phyloP scores from a whole-genome alignment of 2,797 vertebrate genomes.

The Tapera naevia region DNA sequence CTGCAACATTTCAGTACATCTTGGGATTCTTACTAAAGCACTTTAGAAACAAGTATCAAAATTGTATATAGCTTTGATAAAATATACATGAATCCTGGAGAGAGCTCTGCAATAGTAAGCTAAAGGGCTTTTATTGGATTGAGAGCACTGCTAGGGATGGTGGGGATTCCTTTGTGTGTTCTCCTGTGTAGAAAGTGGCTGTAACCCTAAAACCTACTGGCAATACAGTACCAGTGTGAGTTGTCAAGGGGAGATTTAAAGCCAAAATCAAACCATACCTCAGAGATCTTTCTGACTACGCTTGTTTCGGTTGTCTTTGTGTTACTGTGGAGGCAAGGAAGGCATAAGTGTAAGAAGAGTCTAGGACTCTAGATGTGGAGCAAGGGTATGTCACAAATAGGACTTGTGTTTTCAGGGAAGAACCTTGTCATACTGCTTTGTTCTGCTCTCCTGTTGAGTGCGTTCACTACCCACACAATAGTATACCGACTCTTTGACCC shows the following conservation, averaged over 20 bases:
- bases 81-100: slow-evolving; percentile 59
- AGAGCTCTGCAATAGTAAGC: slow-evolving; percentile 38
- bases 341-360: neutral
- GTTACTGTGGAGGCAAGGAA: neutral
- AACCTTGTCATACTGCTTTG: neutral
- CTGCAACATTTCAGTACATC: neutral
- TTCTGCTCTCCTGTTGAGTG: neutral
- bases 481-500: neutral
- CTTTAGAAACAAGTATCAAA: slow-evolving; percentile 52
- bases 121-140: slow-evolving; percentile 50
- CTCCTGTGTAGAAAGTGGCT: slow-evolving; percentile 11
- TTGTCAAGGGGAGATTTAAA: slow-evolving; percentile 2
- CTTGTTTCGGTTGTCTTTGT: neutral
- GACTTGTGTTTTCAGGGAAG: neutral
- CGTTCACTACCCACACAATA: neutral
- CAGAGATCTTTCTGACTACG: neutral
- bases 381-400: neutral
- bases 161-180: slow-evolving; percentile 33
- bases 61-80: slow-evolving; percentile 54
- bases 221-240: slow-evolving; percentile 11
- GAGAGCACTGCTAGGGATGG: slow-evolving; percentile 24
- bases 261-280: slow-evolving; percentile 8
- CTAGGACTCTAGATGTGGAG: neutral
- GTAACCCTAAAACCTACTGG: slow-evolving; percentile 38
- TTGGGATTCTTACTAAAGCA: slow-evolving; percentile 39